Conservation (phyloP, 1,140 invertebrate genomes). For the Rhopalosiphum padi region DNA sequence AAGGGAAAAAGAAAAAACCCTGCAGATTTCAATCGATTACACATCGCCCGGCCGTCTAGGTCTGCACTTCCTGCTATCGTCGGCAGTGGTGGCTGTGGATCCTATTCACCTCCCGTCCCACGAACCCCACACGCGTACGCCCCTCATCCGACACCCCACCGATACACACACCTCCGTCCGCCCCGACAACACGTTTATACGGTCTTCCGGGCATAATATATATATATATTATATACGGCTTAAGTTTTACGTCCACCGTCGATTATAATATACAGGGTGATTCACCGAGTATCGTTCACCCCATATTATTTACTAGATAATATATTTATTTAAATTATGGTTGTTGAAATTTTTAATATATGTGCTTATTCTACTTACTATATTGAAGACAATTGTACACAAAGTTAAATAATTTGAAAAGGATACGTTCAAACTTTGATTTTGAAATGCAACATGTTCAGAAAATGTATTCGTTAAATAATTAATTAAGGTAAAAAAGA, state of each 20-base stretch:
- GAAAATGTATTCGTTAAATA: too few species aligned
- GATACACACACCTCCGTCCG: neutral
- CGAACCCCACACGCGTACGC: neutral
- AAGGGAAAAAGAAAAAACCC: neutral
- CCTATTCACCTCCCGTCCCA: neutral
- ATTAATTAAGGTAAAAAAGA: too few species aligned
- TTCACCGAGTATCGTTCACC: too few species aligned
- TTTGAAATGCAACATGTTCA: too few species aligned
- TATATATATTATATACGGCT: neutral
- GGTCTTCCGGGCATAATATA: neutral
- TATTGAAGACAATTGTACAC: too few species aligned
- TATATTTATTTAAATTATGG: neutral
- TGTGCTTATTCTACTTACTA: too few species aligned
- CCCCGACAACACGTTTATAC: neutral
- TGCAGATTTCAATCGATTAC: constrained; percentile 38
- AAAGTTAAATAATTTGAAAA: too few species aligned
- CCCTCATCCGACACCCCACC: neutral
- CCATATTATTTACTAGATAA: too few species aligned
- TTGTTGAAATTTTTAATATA: neutral
- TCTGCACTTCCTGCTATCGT: neutral
- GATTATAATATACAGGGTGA: neutral
- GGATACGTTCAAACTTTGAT: too few species aligned
- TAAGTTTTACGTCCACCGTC: neutral
- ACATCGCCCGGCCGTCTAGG: neutral
- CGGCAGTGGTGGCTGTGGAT: neutral